Base-by-base conservation (phyloP, 1,140 invertebrate genomes). In the Anastrepha obliqua region DNA sequence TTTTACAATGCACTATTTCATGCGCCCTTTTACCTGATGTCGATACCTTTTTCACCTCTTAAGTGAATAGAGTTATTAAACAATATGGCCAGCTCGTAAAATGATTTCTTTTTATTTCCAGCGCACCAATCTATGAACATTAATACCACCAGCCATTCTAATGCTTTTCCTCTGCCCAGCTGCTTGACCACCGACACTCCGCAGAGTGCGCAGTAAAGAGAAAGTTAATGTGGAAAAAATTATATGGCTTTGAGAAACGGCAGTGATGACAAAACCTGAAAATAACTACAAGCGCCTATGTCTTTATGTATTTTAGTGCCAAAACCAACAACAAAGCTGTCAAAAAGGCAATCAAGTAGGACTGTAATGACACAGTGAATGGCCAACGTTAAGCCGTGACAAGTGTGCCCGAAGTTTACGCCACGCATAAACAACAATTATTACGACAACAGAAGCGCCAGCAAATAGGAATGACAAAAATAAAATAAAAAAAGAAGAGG, bases 381-480 rank as follows among this genome's bases (percentile, higher is more conserved):
- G 29, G 39, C 20, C n/a, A 2, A 39, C 29, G 65, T 20, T 42
- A 67, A 67, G 65, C 65, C 65, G 11, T 42, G 39, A 67, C 65
- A 67, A 67, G 65, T 67, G 65, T 67, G 65, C 39, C 65, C 65
- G 20, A 67, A 67, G 65, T 42, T 15, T 13, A 67, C 65, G 65
- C 39, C 65, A 39, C 65, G 13, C 65, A 67, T 67, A 67, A 67
- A 42, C 65, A 67, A 67, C 29, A 67, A 39, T 42, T 20, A 9
- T 20, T 11, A 65, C 9, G 64, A 42, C n/a, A 39, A 11, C 9
- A 6, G 4, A 29, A 29, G 29, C 1, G 29, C 29, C 29, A 29
- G 29, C 29, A 29, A 29, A 29, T 29, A 29, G 29, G 29, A 29
- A 29, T 29, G 29, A 29, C 29, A 29, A 29, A 29, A 29, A 29